phyloP scores from a whole-genome alignment of 2,113 vertebrate species.

The Nycticryphes semicollaris region DNA sequence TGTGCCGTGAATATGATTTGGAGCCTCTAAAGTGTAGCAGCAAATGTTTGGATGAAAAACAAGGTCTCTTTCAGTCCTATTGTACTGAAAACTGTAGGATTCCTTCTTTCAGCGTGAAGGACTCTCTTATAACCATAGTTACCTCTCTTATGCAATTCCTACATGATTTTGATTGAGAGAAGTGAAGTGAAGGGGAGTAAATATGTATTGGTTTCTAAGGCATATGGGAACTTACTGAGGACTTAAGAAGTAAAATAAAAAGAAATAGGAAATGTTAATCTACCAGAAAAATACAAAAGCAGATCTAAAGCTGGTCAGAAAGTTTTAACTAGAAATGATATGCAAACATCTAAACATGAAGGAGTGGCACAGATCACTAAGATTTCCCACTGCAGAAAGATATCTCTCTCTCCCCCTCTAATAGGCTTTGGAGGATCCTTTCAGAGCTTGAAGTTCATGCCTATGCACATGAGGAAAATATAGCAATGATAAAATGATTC shows the following conservation, averaged over 20 bases:
- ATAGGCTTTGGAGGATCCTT: not conserved
- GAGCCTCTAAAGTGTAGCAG: not conserved
- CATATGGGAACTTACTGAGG: not conserved
- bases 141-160: not conserved
- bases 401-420: not conserved
- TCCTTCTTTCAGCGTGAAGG: not conserved
- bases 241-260: not conserved
- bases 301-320: not conserved
- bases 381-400: not conserved
- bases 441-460: not conserved
- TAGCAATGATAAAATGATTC: not conserved
- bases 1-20: not conserved
- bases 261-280: not conserved
- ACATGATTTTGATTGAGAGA: not conserved
- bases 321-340: not conserved
- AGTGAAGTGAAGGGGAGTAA: not conserved
- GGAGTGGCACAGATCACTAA: not conserved
- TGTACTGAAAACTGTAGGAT: not conserved
- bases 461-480: not conserved
- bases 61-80: not conserved
- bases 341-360: not conserved
- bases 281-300: not conserved
- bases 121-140: not conserved
- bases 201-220: not conserved
- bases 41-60: not conserved